phyloP scores from a whole-genome alignment of 2,113 vertebrate species.

The Muntiacus muntjak region DNA sequence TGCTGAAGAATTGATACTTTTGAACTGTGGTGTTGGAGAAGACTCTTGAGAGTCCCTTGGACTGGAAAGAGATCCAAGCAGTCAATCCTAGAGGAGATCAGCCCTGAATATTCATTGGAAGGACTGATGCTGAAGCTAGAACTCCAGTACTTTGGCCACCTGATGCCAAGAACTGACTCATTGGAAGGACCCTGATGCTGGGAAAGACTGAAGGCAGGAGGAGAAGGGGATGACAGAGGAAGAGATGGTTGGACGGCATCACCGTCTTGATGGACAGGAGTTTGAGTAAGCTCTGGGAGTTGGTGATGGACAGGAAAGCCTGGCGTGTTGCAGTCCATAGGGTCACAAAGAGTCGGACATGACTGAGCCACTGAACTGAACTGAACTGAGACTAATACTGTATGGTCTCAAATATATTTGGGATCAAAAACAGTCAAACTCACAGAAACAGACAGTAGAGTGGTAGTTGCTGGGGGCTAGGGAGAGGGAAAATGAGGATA shows the following conservation, averaged over 20 bases:
- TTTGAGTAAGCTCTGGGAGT: background rate
- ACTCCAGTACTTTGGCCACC: background rate
- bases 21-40: background rate
- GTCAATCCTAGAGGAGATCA: background rate
- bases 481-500: background rate
- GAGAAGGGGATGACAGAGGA: background rate
- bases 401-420: background rate
- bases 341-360: rapidly evolving
- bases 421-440: background rate
- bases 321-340: background rate
- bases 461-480: background rate
- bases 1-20: background rate
- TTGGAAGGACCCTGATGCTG: background rate
- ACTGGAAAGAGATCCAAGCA: background rate
- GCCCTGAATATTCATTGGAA: background rate
- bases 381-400: background rate
- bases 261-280: background rate
- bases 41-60: background rate
- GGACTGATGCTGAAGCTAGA: background rate
- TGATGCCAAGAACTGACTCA: background rate
- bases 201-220: background rate
- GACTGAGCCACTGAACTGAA: background rate
- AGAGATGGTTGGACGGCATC: background rate
- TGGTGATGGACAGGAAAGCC: background rate
- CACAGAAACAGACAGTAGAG: background rate